Evolutionary conservation across 37 sponge, comb jelly and placozoan genomes (phyloP).

Genomic region (Petrosia ficiformis): DNA sequence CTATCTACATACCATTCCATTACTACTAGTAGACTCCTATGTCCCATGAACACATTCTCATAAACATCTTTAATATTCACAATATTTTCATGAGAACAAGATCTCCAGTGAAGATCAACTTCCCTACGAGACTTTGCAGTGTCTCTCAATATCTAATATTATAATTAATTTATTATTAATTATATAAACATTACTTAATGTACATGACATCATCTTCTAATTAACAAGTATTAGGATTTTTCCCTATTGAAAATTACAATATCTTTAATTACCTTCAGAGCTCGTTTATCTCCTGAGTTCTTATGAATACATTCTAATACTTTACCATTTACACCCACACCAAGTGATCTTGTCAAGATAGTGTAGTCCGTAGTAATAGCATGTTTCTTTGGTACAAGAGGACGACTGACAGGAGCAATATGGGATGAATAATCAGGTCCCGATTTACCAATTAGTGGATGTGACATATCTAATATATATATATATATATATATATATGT

Average conservation of each 20-base stretch:
- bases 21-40: constrained; percentile 86
- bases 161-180: constrained; percentile 1
- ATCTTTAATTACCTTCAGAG: constrained; percentile 88
- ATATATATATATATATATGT: too few relatives aligned
- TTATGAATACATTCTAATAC: constrained; percentile 86
- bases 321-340: constrained; percentile 96
- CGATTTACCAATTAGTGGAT: not conserved
- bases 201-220: too few relatives aligned
- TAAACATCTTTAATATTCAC: constrained; percentile 95
- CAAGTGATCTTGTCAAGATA: constrained; percentile 74
- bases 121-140: constrained; percentile 89
- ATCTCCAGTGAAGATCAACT: constrained; percentile 90
- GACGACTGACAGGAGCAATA: not conserved
- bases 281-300: constrained; percentile 63
- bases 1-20: constrained; percentile 89
- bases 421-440: constrained; percentile 32
- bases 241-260: constrained; percentile 10
- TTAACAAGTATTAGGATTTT: not conserved
- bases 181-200: not conserved
- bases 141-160: constrained; percentile 68
- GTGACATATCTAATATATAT: not conserved
- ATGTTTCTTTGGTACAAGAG: constrained; percentile 73
- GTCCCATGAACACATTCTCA: constrained; percentile 85
- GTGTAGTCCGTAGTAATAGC: constrained; percentile 88
- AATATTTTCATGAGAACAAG: constrained; percentile 79